Conservation (phyloP, 2,888 invertebrate species). For the Oscheius sp. region DNA sequence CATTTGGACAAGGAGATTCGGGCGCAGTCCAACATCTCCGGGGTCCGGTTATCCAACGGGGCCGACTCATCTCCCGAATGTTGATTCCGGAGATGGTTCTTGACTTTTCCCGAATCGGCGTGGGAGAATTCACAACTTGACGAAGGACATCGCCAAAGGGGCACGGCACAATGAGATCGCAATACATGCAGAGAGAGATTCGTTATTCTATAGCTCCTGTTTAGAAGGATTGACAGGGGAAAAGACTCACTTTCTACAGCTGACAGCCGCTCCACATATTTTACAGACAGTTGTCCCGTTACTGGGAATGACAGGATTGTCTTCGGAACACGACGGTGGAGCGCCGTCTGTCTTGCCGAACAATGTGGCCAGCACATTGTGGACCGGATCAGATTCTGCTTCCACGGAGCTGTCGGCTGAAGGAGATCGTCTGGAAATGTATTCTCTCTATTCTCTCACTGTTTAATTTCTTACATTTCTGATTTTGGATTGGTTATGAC, state of each 20-base stretch:
- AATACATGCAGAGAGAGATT: conserved; percentile 33
- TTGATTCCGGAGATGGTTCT: conserved; percentile 35
- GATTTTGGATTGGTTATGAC: not conserved
- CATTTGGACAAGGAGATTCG: conserved; percentile 19
- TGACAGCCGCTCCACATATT: conserved; percentile 33
- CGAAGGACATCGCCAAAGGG: conserved; percentile 33
- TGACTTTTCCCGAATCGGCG: conserved; percentile 35
- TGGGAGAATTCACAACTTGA: conserved; percentile 27
- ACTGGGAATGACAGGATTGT: conserved; percentile 25
- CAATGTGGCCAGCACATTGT: conserved; percentile 22
- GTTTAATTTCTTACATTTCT: not conserved
- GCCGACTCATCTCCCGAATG: conserved; percentile 24
- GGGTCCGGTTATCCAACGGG: conserved; percentile 29
- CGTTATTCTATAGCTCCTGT: conserved; percentile 27
- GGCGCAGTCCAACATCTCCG: conserved; percentile 12
- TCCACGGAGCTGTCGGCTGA: conserved; percentile 17
- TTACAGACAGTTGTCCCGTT: conserved; percentile 30
- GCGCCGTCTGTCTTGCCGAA: conserved; percentile 16
- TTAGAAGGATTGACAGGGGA: not conserved
- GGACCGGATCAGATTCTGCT: conserved; percentile 13
- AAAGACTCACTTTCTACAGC: conserved; percentile 35
- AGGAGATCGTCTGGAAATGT: conserved; percentile 9
- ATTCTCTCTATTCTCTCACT: not conserved
- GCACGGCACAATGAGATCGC: conserved; percentile 28
- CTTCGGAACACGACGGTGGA: not conserved